Percentiles rank a stretch among this genome's conserved stretches.
Conservation (phyloP, 2,113 vertebrate genomes). For the Murina feae region DNA sequence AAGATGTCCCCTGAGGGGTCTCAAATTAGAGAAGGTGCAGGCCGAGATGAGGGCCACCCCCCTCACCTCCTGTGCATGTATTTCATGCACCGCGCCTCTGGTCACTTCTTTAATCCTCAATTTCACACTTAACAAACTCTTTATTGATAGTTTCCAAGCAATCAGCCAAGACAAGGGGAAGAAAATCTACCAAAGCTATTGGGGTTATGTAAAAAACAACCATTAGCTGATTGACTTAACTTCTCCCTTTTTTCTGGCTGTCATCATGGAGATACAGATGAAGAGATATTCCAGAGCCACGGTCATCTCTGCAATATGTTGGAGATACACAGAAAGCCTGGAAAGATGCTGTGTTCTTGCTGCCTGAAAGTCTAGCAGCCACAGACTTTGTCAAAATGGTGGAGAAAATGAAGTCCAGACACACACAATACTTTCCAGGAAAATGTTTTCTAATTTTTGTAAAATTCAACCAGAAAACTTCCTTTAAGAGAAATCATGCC, state of each 20-base stretch:
- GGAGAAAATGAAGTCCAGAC: conserved; percentile 30
- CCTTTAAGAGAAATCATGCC: neutral
- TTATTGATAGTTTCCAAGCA: neutral
- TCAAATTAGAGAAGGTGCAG: too few relatives aligned
- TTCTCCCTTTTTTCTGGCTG: conserved; percentile 33
- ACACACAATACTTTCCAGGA: conserved; percentile 22
- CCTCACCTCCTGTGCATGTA: too few relatives aligned
- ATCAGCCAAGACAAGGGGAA: neutral
- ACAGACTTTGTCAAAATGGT: conserved; percentile 35
- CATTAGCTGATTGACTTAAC: conserved; percentile 18
- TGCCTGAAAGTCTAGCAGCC: conserved; percentile 40
- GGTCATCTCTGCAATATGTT: neutral
- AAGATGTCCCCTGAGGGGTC: too few relatives aligned
- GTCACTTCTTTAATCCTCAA: neutral
- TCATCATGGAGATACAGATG: conserved; percentile 23
- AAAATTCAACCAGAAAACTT: conserved; percentile 18
- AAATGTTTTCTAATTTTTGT: neutral
- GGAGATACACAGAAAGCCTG: conserved; percentile 11
- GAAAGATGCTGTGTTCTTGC: conserved; percentile 13
- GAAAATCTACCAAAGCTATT: conserved; percentile 27
- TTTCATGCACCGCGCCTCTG: too few relatives aligned
- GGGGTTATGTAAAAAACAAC: conserved; percentile 47
- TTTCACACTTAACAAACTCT: neutral
- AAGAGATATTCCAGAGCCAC: conserved; percentile 22
- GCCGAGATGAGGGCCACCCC: too few relatives aligned